These are phyloP conservation scores for Caenorhabditis sp. DNA, from an alignment of 2,888 invertebrate species.

Conservation along the genomic window DNA sequence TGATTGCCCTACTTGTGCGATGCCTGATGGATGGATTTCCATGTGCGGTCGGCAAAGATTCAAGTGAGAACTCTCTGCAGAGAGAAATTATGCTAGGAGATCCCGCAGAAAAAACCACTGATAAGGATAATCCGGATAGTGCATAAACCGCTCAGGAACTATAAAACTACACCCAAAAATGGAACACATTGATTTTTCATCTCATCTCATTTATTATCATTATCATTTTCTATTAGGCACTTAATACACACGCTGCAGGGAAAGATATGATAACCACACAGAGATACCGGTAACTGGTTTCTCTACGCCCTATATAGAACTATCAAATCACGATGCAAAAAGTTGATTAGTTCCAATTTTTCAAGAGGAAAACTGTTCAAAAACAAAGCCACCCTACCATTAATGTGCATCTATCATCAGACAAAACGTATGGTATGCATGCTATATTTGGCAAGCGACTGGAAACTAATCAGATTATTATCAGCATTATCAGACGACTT, in stretches of 20 bases:
- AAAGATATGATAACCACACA: conserved; percentile 10
- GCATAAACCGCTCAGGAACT: background rate
- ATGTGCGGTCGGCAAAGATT: too few relatives aligned
- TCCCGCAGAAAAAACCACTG: too few relatives aligned
- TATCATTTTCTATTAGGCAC: background rate
- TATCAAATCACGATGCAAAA: background rate
- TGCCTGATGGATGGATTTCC: background rate
- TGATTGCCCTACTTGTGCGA: conserved; percentile 8
- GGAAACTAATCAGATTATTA: conserved; percentile 11
- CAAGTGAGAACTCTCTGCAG: background rate
- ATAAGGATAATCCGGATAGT: too few relatives aligned
- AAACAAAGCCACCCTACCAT: background rate
- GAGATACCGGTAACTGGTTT: background rate
- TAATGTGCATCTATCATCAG: background rate
- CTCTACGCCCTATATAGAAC: background rate
- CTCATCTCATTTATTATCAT: too few relatives aligned
- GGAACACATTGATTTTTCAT: conserved; percentile 2
- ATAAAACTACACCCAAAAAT: background rate
- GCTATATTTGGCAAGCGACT: background rate
- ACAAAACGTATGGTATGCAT: background rate
- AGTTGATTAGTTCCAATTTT: background rate
- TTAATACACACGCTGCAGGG: conserved; percentile 7
- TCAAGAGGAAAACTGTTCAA: too few relatives aligned
- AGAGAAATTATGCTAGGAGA: too few relatives aligned
- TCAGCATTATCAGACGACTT: conserved; percentile 2